Conservation (phyloP, 2,113 vertebrate genomes). For the Xenopus laevis region DNA sequence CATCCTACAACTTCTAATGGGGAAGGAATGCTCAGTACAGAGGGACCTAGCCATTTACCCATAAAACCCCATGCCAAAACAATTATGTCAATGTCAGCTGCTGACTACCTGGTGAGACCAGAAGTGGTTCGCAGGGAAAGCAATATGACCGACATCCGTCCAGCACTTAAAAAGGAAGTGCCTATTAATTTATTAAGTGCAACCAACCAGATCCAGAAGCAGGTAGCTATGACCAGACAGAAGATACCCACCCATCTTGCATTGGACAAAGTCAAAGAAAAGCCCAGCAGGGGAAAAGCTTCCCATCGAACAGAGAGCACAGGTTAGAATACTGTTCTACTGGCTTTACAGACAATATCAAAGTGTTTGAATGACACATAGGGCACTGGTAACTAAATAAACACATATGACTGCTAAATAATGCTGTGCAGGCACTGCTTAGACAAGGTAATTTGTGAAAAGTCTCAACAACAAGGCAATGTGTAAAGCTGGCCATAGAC, state of each 20-base stretch:
- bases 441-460: too few relatives aligned
- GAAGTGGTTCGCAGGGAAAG: slow-evolving; percentile 80
- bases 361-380: too few relatives aligned
- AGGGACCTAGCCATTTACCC: slow-evolving; percentile 45
- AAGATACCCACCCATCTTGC: slow-evolving; percentile 93
- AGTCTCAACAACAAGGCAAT: too few relatives aligned
- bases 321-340: slow-evolving; percentile 57
- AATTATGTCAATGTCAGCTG: slow-evolving; percentile 52
- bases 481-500: too few relatives aligned
- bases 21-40: slow-evolving; percentile 62
- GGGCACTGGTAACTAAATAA: too few relatives aligned
- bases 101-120: slow-evolving; percentile 70
- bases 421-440: too few relatives aligned
- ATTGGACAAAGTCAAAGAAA: slow-evolving; percentile 79
- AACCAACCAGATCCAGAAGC: slow-evolving; percentile 91
- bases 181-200: slow-evolving; percentile 91
- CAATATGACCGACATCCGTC: slow-evolving; percentile 56
- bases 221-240: slow-evolving; percentile 77
- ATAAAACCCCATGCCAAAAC: slow-evolving; percentile 56
- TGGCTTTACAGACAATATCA: too few relatives aligned
- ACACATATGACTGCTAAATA: too few relatives aligned
- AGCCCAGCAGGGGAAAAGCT: slow-evolving; percentile 69
- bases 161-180: slow-evolving; percentile 75
- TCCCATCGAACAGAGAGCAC: slow-evolving; percentile 84
- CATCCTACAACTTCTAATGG: slow-evolving; percentile 80